phyloP scores from a whole-genome alignment of 2,797 vertebrate genomes.

The Hoplostethus mediterraneus region DNA sequence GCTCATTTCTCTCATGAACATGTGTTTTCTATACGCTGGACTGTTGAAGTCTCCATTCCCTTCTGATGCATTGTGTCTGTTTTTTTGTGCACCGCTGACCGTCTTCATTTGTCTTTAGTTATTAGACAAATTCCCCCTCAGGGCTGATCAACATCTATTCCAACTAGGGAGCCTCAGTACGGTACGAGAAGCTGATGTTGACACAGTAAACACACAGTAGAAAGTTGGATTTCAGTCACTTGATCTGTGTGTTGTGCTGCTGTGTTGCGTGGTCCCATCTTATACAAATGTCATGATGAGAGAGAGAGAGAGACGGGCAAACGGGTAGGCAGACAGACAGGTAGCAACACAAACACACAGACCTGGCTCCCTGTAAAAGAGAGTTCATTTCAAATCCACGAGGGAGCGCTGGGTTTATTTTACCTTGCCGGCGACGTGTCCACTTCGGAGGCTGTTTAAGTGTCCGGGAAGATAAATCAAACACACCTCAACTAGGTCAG shows the following conservation, averaged over 20 bases:
- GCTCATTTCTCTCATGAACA: too few relatives aligned
- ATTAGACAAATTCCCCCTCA: too few relatives aligned
- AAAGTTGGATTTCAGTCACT: background rate
- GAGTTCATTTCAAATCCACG: slow-evolving; percentile 18
- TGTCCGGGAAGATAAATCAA: slow-evolving; percentile 71
- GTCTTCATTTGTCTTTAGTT: background rate
- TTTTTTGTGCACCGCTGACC: background rate
- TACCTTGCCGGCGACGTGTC: slow-evolving; percentile 49
- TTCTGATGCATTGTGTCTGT: background rate
- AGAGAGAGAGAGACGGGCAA: background rate
- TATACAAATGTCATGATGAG: too few relatives aligned
- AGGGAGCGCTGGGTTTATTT: slow-evolving; percentile 31
- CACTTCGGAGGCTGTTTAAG: slow-evolving; percentile 54
- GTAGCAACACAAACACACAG: background rate
- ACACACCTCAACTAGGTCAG: slow-evolving; percentile 73
- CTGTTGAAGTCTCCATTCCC: too few relatives aligned
- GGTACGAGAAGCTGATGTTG: too few relatives aligned
- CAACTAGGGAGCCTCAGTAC: too few relatives aligned
- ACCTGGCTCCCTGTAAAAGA: background rate
- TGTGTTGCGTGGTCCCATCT: background rate
- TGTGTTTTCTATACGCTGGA: too few relatives aligned
- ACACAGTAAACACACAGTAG: too few relatives aligned
- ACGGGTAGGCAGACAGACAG: background rate
- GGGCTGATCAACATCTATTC: background rate
- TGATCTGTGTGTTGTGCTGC: background rate